Evolutionary conservation across 2,113 vertebrate genomes (phyloP).

Genomic region (Clupea harengus): DNA sequence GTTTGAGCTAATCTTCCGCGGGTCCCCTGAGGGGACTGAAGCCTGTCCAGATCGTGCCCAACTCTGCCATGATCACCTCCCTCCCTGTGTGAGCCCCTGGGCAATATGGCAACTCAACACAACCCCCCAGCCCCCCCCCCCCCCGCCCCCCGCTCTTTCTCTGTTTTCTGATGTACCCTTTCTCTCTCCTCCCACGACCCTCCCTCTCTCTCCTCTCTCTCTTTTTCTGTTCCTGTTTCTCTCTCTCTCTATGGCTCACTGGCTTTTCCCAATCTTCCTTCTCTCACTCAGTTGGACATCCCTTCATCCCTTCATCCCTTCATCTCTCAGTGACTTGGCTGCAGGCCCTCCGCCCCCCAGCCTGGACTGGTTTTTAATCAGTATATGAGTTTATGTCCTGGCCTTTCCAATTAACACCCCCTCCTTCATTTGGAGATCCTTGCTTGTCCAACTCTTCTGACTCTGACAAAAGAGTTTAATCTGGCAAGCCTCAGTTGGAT

Average conservation of each 20-base stretch:
- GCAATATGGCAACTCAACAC: constrained; percentile 59
- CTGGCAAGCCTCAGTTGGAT: constrained; percentile 29
- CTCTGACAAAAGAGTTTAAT: constrained; percentile 44
- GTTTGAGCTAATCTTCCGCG: constrained; percentile 6
- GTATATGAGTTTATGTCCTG: constrained; percentile 60
- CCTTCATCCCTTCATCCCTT: constrained; percentile 5
- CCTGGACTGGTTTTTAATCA: constrained; percentile 67
- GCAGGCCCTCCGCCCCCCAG: not conserved
- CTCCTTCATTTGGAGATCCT: constrained; percentile 45
- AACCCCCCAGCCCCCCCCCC: constrained; percentile 43
- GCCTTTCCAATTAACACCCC: constrained; percentile 72
- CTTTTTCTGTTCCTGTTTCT: constrained; percentile 49
- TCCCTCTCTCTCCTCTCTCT: constrained; percentile 39
- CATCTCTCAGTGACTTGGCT: constrained; percentile 3
- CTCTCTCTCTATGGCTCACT: constrained; percentile 59
- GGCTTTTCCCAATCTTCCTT: not conserved
- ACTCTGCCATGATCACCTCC: constrained; percentile 28
- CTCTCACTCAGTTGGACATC: not conserved
- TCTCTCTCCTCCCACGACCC: constrained; percentile 33
- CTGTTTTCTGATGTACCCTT: not conserved
- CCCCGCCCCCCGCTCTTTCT: constrained; percentile 47
- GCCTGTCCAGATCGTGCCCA: constrained; percentile 30
- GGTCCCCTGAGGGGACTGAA: not conserved
- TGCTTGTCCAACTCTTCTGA: constrained; percentile 28
- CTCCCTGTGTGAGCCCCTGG: constrained; percentile 28